phyloP scores from a whole-genome alignment of 2,797 vertebrate genomes.

The Siniperca obscura region DNA sequence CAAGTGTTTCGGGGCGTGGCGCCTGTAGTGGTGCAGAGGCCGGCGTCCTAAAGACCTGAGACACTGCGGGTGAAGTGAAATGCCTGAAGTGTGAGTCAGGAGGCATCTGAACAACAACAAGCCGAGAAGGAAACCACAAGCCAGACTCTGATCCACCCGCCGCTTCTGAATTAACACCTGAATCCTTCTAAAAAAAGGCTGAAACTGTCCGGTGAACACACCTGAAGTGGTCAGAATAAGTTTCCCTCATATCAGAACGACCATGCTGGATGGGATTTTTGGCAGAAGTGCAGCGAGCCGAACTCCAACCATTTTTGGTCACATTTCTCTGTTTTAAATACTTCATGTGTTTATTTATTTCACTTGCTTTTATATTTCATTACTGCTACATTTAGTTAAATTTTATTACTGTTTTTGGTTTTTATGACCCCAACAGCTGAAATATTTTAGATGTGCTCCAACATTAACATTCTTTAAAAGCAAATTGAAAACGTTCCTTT shows the following conservation, averaged over 20 bases:
- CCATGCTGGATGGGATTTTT: too few species aligned
- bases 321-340: background rate
- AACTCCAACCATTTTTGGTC: background rate
- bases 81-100: slow-evolving; percentile 51
- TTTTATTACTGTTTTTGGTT: background rate
- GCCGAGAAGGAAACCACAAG: background rate
- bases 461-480: background rate
- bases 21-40: background rate
- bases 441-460: background rate
- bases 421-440: background rate
- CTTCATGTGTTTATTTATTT: slow-evolving; percentile 9
- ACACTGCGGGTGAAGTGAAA: slow-evolving; percentile 11
- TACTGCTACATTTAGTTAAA: background rate
- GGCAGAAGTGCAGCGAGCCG: too few species aligned
- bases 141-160: background rate
- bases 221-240: too few species aligned
- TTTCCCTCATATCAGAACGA: too few species aligned
- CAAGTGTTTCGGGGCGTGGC: slow-evolving; percentile 29
- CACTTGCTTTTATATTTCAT: background rate
- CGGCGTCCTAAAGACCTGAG: slow-evolving; percentile 11
- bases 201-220: background rate
- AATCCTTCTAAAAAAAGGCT: background rate
- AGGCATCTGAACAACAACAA: slow-evolving; percentile 28
- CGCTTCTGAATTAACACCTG: background rate
- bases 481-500: slow-evolving; percentile 5